Base-by-base conservation (phyloP, 2,113 vertebrate genomes). In the Engystomops pustulosus region DNA sequence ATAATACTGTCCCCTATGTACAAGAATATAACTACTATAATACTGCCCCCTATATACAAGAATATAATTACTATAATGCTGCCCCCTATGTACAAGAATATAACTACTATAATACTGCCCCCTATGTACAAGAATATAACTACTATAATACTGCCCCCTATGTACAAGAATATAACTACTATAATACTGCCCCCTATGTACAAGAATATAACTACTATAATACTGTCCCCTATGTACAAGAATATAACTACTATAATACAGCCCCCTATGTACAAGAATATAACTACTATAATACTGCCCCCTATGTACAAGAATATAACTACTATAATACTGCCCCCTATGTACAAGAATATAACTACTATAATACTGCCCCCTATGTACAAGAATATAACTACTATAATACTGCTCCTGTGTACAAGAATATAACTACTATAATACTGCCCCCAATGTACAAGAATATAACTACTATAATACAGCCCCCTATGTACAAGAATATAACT, bases 191-290 rank as follows among this genome's bases (percentile, higher is more conserved):
- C n/a, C n/a, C 49, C 49, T 53, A 53, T 53, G 20, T 53, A 53
- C 49, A 53, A 53, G 49, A 53, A 53, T 53, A 53, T 53, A 53
- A 53, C 49, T 53, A n/a, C 49, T 53, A 53, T 53, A 53, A 53
- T 53, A n/a, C n/a, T n/a, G n/a, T n/a, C n/a, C n/a, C 49, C 49
- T 53, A 53, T 53, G 20, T 53, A 53, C 49, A 53, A 53, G 49
- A 53, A 53, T 53, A 53, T 53, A 53, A 53, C 49, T 53, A n/a
- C 49, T 53, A 53, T 53, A 53, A 53, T 53, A n/a, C n/a, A n/a
- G n/a, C n/a, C n/a, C n/a, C 49, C 49, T 53, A 53, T 53, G 20
- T 53, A 53, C 49, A 53, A 53, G 49, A 53, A 53, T 53, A 53
- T 53, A 53, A 53, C 49, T 53, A n/a, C 49, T 53, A 53, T 53